Base-by-base conservation (phyloP, 1,140 invertebrate genomes). In the Hesperophylax magnus region DNA sequence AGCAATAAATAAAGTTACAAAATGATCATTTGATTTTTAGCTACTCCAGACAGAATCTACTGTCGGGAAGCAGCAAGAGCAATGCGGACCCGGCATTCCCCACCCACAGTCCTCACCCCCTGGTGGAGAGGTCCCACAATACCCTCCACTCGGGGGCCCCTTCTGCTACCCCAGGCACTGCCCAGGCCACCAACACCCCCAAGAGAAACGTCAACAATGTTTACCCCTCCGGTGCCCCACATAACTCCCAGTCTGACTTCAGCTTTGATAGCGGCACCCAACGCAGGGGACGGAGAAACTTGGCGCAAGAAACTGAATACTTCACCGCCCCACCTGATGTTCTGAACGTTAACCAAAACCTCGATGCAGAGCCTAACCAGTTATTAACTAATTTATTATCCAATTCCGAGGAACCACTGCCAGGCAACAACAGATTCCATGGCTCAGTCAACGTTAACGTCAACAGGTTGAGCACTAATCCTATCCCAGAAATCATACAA, bases 1-100 rank as follows among this genome's bases (percentile, higher is more conserved):
- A 47, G 39, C 39, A 5, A 39, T 5, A 39, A 39, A 39, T 2
- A 2, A 47, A 47, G 39, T 47, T 47, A 47, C 39, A 47, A 47
- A 34, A 47, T 47, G 39, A 47, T 14, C 39, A 47, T 47, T 47
- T 67, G 17, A 67, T 86, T 91, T 91, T 18, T 89, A 96, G 95
- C 86, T 96, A 96, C 87, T 96, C 95, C 11, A 93, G 95, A 69
- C 95, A 96, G 90, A 97, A 97, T 88, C 91, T 96, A 39, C 91
- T 97, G 3, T 96, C 95, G n/a, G 92, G 92, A 74, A 92, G 88
- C 84, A 92, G 90, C 85, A 92, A 95, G 90, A 92, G 92, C 86
- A 92, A 92, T 86, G 91, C 94, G 84, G 91, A 92, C 74, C 86
- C 87, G 6, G 85, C 87, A 58, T 81, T 85, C 53, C 85, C 85